Evolutionary conservation across 2,113 vertebrate genomes (phyloP).

Genomic region (Dolichallabes microphthalmus): DNA sequence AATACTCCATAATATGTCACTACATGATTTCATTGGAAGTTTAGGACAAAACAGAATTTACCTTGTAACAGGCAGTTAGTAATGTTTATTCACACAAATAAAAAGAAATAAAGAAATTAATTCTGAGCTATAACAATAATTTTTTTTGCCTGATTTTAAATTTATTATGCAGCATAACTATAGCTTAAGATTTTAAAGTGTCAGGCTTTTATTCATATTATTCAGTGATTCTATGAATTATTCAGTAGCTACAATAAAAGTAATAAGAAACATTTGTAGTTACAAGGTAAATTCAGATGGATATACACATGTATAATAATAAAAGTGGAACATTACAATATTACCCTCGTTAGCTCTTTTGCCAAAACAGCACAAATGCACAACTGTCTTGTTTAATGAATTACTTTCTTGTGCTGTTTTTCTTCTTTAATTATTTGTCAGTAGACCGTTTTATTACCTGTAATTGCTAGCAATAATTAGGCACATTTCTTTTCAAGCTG

Average conservation of each 20-base stretch:
- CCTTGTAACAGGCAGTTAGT: background rate
- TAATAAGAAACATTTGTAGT: background rate
- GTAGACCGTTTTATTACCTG: background rate
- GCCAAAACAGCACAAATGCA: background rate
- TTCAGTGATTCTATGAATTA: conserved; percentile 2
- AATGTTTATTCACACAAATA: background rate
- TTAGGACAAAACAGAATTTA: background rate
- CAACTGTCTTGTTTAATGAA: background rate
- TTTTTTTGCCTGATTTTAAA: background rate
- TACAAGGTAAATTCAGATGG: background rate
- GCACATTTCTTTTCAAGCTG: background rate
- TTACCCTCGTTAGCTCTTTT: background rate
- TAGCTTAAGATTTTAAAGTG: background rate
- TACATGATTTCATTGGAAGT: background rate
- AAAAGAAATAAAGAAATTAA: background rate
- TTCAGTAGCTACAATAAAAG: background rate
- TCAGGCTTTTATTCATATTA: background rate
- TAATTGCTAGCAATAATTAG: background rate
- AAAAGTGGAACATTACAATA: background rate
- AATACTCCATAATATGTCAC: background rate
- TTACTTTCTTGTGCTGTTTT: background rate
- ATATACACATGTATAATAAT: background rate
- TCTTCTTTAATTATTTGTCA: background rate
- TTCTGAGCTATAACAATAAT: background rate
- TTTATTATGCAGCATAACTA: background rate